Evolutionary conservation across 2,797 vertebrate species (phyloP), one percentile per base, ranked within the genome.

Genomic region (Orestias chungarensis): DNA sequence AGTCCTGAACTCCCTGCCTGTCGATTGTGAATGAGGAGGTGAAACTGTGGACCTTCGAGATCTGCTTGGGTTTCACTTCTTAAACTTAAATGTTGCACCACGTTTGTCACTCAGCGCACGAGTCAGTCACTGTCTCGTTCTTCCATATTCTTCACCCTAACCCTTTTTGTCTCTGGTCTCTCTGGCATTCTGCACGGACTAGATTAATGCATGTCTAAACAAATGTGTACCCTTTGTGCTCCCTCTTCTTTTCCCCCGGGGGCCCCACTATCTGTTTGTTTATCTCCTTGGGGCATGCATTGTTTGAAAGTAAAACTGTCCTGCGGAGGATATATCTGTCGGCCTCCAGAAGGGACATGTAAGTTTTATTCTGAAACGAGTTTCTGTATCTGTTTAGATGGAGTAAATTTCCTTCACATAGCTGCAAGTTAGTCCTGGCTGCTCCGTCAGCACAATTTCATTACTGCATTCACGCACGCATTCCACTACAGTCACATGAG

Each of bases 31-130:
- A 59, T 23, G 55, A 59, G 35, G 55, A 35, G 31, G 68, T 31
- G 27, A 66, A 7, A 20, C 12, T 66, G 17, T 20, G 5, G 17
- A 74, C n/a, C 29, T 23, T 15, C 18, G 46, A 46, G 54, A 68
- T 52, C 20, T 43, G 64, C 66, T 79, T 64, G 0, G 54, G 73
- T 87, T 88, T 85, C 74, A 74, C 47, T 67, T 82, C 66, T 76
- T 64, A 23, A 62, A 66, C 27, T 66, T 11, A 0, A 20, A 43
- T 10, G 18, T 33, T 57, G 38, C 33, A 27, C 69, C 50, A 57
- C 57, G 42, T 71, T 64, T 23, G 14, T 70, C 73, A 10, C 49
- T n/a, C 23, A 15, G n/a, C 8, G 0, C 44, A 43, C 75, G 70
- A 80, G 70, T 73, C 25, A 23, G 44, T 38, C 25, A n/a, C n/a